These are phyloP conservation scores for Diorhabda elongata DNA, from an alignment of 1,140 invertebrate genomes.

Conservation along the genomic window DNA sequence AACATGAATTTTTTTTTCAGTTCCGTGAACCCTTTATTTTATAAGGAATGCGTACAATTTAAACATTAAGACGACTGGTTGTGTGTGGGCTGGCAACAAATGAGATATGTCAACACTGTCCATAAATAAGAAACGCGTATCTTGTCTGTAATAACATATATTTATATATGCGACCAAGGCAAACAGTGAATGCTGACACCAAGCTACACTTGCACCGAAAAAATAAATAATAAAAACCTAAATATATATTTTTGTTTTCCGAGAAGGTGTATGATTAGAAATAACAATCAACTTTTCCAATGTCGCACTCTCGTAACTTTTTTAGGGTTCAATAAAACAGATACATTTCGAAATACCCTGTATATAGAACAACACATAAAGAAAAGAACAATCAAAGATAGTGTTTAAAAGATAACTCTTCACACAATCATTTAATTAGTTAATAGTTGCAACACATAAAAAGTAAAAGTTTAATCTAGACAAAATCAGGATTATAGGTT, in stretches of 20 bases:
- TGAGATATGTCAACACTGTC: conserved; percentile 45
- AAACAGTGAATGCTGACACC: conserved; percentile 28
- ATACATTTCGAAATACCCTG: no score
- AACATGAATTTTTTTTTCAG: conserved; percentile 20
- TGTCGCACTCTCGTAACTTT: background rate
- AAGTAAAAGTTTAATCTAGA: no score
- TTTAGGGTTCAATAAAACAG: background rate
- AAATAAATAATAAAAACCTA: conserved; percentile 27
- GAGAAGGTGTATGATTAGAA: conserved; percentile 13
- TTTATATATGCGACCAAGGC: conserved; percentile 31
- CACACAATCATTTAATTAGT: no score
- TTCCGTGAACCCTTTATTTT: conserved; percentile 21
- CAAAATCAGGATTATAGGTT: no score
- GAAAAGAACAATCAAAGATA: no score
- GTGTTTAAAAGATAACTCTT: no score
- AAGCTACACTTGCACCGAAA: conserved; percentile 24
- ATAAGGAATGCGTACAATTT: conserved; percentile 38
- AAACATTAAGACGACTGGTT: conserved; percentile 36
- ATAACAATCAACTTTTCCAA: conserved; percentile 8
- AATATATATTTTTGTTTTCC: conserved; percentile 18
- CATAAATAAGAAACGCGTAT: conserved; percentile 37
- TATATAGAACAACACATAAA: no score
- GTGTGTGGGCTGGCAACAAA: conserved; percentile 43
- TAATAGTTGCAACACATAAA: no score
- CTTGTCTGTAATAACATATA: conserved; percentile 32